A percentile compares a stretch with the other conserved stretches of the same genome.
These are phyloP conservation scores for Leucopternis melanops DNA, from an alignment of 2,113 vertebrate genomes.

Conservation along the genomic window DNA sequence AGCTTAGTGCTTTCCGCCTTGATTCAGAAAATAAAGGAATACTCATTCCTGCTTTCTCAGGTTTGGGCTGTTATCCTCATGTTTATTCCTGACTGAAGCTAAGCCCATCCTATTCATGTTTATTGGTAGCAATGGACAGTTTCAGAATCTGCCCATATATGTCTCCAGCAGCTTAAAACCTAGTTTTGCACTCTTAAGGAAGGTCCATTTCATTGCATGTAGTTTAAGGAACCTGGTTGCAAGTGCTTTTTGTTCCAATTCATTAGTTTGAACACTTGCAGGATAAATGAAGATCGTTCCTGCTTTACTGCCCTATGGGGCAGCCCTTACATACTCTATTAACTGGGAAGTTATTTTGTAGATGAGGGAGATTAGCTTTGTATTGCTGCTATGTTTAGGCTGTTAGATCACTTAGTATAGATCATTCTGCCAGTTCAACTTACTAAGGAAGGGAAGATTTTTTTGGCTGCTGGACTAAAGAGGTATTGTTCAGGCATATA, in stretches of 20 bases:
- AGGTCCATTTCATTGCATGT: neutral
- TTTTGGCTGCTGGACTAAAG: neutral
- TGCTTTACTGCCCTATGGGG: neutral
- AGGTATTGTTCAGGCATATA: neutral
- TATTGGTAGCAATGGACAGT: neutral
- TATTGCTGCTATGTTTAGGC: neutral
- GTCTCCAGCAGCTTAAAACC: neutral
- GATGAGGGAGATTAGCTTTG: neutral
- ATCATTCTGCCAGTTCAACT: neutral
- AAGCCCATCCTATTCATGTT: neutral
- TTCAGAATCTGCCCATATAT: neutral
- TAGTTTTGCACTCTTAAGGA: neutral
- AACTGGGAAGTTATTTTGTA: conserved; percentile 3
- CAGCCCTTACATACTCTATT: neutral
- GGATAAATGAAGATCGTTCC: neutral
- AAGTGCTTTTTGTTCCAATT: neutral
- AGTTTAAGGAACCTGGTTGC: neutral
- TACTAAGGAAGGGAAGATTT: neutral
- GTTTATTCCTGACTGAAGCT: neutral
- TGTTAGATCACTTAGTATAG: conserved; percentile 10
- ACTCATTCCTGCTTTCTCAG: neutral
- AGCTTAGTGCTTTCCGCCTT: neutral
- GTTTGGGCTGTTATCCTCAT: neutral
- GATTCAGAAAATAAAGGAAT: neutral
- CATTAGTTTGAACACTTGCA: neutral